Base-by-base conservation (phyloP, 1,140 invertebrate genomes). In the Drosophila triauraria region DNA sequence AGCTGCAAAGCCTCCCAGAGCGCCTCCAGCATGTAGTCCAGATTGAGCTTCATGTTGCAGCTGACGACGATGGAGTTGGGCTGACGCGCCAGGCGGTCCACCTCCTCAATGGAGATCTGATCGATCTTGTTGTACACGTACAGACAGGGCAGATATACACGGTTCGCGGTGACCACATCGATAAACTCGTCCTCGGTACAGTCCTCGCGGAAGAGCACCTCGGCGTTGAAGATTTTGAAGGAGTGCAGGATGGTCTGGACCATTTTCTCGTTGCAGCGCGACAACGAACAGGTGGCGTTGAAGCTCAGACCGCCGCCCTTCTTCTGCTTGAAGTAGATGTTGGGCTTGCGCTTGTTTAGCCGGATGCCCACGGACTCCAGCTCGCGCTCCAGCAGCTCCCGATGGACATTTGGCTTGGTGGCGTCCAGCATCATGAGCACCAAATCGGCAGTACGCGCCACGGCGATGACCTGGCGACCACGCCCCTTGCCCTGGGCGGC, bases 51-150 rank as follows among this genome's bases (percentile, higher is more conserved):
- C 98, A 99, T 99, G 94, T 99, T 99, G 94, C 99, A 99, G 94
- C 98, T 99, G 93, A 99, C 98, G 69, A 99, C 99, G 68, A 99
- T 96, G 82, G 97, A 97, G 93, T 99, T 95, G 0, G 97, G 95
- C 93, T 97, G 95, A 70, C 97, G 95, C 7, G 99, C 99, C 92
- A 99, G 96, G 88, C 97, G 94, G 93, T 99, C 98, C 7, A 99
- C 97, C 94, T 99, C 99, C 93, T 99, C 99, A 78, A 99, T 98
- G 27, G 98, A 99, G 84, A 99, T 98, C 94, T 99, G 98, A 96
- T 99, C 99, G 83, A 99, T 99, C 95, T 99, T 99, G 93, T 99
- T 99, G 94, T 99, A 99, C 51, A 99, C 98, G 94, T 99, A 99
- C 50, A 99, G 93, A 94, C 99, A 99, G 50, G 98, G 97, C 84